These are phyloP conservation scores for Sprattus sprattus DNA, from an alignment of 2,113 vertebrate genomes.

Conservation along the genomic window DNA sequence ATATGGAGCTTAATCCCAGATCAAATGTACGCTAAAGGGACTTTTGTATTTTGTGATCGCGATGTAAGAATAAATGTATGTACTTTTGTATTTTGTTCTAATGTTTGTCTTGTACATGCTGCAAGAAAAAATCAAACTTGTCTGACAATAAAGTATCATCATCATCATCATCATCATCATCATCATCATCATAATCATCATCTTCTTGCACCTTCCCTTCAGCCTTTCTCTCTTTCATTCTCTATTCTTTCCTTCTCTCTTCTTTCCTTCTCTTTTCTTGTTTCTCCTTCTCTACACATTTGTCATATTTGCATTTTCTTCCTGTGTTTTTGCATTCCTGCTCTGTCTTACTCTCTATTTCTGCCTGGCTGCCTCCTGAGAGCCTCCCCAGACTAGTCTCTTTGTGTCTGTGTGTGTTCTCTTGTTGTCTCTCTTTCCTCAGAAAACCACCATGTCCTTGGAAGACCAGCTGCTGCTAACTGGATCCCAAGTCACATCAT, in stretches of 20 bases:
- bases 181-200: too few relatives aligned
- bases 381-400: conserved; percentile 16
- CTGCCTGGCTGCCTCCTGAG: not conserved
- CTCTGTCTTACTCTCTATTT: not conserved
- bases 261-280: not conserved
- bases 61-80: too few relatives aligned
- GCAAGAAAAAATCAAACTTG: too few relatives aligned
- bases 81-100: too few relatives aligned
- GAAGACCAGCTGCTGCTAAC: conserved; percentile 25
- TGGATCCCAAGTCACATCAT: conserved; percentile 24
- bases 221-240: not conserved
- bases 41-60: too few relatives aligned
- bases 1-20: too few relatives aligned
- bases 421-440: too few relatives aligned
- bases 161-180: too few relatives aligned
- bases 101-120: too few relatives aligned
- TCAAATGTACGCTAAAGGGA: too few relatives aligned
- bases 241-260: not conserved
- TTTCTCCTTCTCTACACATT: not conserved
- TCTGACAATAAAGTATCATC: too few relatives aligned
- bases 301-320: not conserved
- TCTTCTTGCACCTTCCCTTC: too few relatives aligned
- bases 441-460: not conserved
- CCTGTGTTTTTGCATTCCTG: not conserved
- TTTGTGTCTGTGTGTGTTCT: not conserved